Percentiles rank a stretch among this genome's conserved stretches.
These are phyloP conservation scores for Cepaea hortensis DNA, from an alignment of 2,888 invertebrate species.

Conservation along the genomic window DNA sequence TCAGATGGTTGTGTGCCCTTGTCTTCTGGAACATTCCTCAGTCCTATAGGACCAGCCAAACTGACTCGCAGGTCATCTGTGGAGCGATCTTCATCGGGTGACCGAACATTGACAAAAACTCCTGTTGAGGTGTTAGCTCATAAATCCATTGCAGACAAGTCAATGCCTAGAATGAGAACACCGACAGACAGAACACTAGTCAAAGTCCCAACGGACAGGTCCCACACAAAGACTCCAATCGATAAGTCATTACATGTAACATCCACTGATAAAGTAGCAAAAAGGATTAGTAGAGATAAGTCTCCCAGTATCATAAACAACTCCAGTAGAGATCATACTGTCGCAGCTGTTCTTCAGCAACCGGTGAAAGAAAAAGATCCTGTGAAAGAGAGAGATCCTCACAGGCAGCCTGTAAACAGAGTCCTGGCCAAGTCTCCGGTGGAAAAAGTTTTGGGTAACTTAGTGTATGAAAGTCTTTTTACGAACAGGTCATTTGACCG, in stretches of 20 bases:
- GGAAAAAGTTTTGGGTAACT: slow-evolving; percentile 4
- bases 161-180: slow-evolving; percentile 30
- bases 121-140: slow-evolving; percentile 15
- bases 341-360: slow-evolving; percentile 17
- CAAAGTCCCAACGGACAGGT: slow-evolving; percentile 27
- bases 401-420: not conserved
- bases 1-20: slow-evolving; percentile 5
- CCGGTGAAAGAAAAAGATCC: not conserved
- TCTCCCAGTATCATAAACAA: slow-evolving; percentile 7
- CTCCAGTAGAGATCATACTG: not conserved
- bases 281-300: not conserved
- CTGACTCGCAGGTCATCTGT: slow-evolving; percentile 41
- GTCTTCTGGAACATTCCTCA: slow-evolving; percentile 40
- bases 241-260: slow-evolving; percentile 3
- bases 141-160: slow-evolving; percentile 21
- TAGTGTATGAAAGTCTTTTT: slow-evolving; percentile 2
- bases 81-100: slow-evolving; percentile 30
- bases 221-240: slow-evolving; percentile 24
- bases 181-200: slow-evolving; percentile 20
- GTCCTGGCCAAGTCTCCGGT: not conserved
- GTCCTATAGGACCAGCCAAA: slow-evolving; percentile 46
- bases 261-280: not conserved
- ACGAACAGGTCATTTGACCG: not conserved
- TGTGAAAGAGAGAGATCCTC: slow-evolving; percentile 6
- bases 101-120: slow-evolving; percentile 20